Evolutionary conservation across 2,113 vertebrate genomes (phyloP), one percentile per base, ranked within the genome.

Genomic region (Progne subis): DNA sequence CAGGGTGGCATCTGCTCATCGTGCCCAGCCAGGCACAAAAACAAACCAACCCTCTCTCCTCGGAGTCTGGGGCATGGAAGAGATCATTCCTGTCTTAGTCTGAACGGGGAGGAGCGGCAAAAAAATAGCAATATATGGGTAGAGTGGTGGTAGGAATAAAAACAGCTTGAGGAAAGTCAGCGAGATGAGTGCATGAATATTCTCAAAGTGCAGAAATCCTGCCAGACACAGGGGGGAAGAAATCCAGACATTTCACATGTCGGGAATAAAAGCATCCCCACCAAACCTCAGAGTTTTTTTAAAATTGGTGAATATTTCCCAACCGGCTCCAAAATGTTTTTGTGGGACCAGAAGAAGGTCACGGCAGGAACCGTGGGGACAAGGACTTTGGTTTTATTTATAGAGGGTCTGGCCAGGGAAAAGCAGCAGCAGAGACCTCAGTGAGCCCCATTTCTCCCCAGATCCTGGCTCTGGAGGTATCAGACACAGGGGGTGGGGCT

Each of bases 241-340:
- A 93, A 82, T 28, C 65, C 91, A 94, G 89, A 85, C 89, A 39
- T 69, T 91, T 89, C 78, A 53, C 46, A 87, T 11, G 82, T 44
- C 87, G 53, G 85, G 94, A 74, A 60, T 37, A 65, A 59, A 90
- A 44, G 41, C 14, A 29, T 72, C 50, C 43, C 75, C 29, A 69
- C 70, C 75, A 52, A 87, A 86, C 13, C 41, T 44, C 18, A 0
- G 37, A 9, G 46, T 6, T 50, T 13, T 25, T 65, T 24, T 31
- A 6, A 61, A n/a, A 84, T 74, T 8, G 28, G 44, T 29, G 49
- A 50, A 60, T 28, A 34, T 52, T 61, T 28, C 74, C 57, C 70
- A 41, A 6, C 37, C 16, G 0, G 15, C 13, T 64, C 83, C 77
- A 68, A 84, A 86, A 53, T 7, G 46, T 41, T 69, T 47, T 37